Evolutionary conservation across 2,888 invertebrate genomes (phyloP).

Genomic region (Disparrhopalites patrizii): DNA sequence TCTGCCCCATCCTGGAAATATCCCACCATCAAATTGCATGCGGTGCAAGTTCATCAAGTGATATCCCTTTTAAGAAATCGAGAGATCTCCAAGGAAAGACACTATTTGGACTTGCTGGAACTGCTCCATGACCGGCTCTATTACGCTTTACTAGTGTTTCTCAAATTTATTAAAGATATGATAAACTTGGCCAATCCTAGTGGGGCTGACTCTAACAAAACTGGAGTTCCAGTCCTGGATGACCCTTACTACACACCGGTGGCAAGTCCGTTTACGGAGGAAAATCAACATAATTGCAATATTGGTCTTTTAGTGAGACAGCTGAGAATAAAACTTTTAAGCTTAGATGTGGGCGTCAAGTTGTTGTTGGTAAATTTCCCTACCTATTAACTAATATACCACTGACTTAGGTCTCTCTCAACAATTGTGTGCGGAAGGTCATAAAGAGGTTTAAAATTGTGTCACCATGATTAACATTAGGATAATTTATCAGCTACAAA

Average conservation of each 20-base stretch:
- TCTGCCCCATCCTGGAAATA: conserved; percentile 25
- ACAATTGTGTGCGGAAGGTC: too few species aligned
- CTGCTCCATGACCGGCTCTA: conserved; percentile 27
- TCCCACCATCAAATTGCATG: conserved; percentile 18
- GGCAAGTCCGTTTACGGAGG: conserved; percentile 5
- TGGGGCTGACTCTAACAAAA: neutral
- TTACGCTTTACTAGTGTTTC: conserved; percentile 19
- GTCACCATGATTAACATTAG: neutral
- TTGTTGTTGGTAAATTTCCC: conserved; percentile 1
- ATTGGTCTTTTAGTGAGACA: conserved; percentile 20
- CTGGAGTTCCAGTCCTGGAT: conserved; percentile 18
- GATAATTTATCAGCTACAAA: conserved; percentile 19
- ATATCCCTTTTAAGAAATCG: conserved; percentile 9
- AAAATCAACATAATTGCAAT: conserved; percentile 19
- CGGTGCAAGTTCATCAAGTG: conserved; percentile 16
- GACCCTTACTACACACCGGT: conserved; percentile 14
- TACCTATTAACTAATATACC: too few species aligned
- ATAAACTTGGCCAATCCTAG: conserved; percentile 17
- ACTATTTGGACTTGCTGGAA: conserved; percentile 24
- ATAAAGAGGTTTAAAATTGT: too few species aligned
- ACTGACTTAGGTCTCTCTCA: too few species aligned
- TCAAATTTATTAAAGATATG: conserved; percentile 21
- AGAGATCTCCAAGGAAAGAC: conserved; percentile 13
- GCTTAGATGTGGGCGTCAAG: conserved; percentile 4
- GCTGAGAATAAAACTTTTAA: conserved; percentile 12